These are phyloP conservation scores for Tetramorium simillimum DNA, from an alignment of 1,140 invertebrate species.

Conservation along the genomic window DNA sequence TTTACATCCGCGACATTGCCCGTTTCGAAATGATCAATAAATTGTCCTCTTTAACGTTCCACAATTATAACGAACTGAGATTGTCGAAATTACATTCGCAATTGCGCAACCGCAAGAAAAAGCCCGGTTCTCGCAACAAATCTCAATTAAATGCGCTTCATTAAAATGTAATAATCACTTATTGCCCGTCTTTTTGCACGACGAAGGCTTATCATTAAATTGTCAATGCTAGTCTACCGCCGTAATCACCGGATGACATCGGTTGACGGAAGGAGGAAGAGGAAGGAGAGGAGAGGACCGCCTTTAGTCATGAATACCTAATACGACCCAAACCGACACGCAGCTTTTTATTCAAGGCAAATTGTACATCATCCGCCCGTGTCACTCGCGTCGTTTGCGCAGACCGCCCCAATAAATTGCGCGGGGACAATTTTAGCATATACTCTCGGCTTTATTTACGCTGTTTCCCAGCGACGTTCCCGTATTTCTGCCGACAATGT, in stretches of 20 bases:
- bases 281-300: neutral
- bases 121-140: neutral
- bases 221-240: neutral
- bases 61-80: neutral
- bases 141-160: neutral
- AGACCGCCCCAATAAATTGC: constrained; percentile 10
- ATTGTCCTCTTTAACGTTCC: neutral
- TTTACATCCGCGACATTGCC: neutral
- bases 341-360: neutral
- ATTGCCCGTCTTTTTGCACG: constrained; percentile 1
- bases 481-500: constrained; percentile 56
- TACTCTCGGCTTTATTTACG: constrained; percentile 39
- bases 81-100: neutral
- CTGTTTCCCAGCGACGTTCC: constrained; percentile 45
- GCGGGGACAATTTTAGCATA: constrained; percentile 61
- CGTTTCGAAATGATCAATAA: neutral
- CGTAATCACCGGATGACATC: constrained; percentile 18
- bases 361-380: neutral
- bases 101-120: neutral
- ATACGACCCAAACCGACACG: neutral
- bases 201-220: constrained; percentile 27
- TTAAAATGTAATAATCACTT: constrained; percentile 26
- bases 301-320: constrained; percentile 38
- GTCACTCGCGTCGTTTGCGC: constrained; percentile 11
- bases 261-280: constrained; percentile 13